phyloP scores from a whole-genome alignment of 1,140 invertebrate species.

The Ostrea edulis region DNA sequence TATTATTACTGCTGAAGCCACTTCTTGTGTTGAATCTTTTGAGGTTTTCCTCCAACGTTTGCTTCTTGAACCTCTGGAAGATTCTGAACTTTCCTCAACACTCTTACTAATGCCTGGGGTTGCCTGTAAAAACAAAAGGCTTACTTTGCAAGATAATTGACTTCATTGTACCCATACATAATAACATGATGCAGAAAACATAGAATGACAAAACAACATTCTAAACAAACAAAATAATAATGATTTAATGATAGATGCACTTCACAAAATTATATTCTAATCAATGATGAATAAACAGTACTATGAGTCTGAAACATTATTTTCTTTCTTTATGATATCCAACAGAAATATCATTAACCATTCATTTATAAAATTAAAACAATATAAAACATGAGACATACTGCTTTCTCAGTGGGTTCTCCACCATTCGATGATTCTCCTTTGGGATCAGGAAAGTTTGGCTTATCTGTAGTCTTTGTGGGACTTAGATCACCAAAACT shows the following conservation, averaged over 20 bases:
- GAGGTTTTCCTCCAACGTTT: not conserved
- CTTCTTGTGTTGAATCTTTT: not conserved
- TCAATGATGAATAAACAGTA: no score
- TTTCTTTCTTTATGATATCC: no score
- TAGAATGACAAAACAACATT: no score
- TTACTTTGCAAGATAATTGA: not conserved
- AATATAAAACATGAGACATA: not conserved
- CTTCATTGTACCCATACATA: no score
- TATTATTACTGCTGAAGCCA: not conserved
- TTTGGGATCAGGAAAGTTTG: not conserved
- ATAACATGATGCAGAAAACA: no score
- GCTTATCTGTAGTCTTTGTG: not conserved
- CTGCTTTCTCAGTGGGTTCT: not conserved
- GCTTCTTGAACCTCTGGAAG: slow-evolving; percentile 1
- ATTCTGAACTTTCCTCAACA: not conserved
- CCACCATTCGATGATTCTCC: not conserved
- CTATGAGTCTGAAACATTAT: no score
- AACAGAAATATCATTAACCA: no score
- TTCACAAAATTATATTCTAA: no score
- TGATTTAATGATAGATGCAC: no score
- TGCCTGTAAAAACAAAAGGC: not conserved
- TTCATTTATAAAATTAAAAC: no score
- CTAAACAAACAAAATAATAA: no score
- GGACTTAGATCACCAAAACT: slow-evolving; percentile 12
- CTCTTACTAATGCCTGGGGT: not conserved